A percentile compares a stretch with the other conserved stretches of the same genome.
Evolutionary conservation across 2,888 invertebrate genomes (phyloP).

Genomic region (Brassicogethes aeneus): DNA sequence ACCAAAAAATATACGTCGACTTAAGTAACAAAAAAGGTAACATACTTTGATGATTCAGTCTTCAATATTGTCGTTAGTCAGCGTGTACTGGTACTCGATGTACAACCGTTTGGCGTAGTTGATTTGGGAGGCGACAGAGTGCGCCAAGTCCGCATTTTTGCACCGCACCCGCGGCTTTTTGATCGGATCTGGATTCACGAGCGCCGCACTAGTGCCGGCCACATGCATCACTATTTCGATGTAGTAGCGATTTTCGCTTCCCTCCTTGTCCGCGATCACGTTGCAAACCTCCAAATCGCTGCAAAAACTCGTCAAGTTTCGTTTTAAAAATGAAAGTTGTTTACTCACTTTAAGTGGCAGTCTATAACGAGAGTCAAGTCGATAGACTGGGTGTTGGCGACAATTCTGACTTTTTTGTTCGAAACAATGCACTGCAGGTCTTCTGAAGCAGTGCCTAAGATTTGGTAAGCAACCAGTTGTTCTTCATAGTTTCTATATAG

Average conservation of each 20-base stretch:
- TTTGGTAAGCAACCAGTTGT: conserved; percentile 76
- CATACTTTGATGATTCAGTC: conserved; percentile 25
- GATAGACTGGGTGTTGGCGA: conserved; percentile 51
- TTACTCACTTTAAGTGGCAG: conserved; percentile 54
- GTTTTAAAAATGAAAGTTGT: too few species aligned
- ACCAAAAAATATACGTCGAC: not conserved
- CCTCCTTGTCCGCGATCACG: conserved; percentile 45
- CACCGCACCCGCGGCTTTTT: conserved; percentile 72
- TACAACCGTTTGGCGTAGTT: conserved; percentile 82
- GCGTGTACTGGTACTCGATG: conserved; percentile 71
- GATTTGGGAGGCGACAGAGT: conserved; percentile 68
- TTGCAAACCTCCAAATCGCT: conserved; percentile 60
- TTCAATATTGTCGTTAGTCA: conserved; percentile 36
- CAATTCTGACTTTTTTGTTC: conserved; percentile 62
- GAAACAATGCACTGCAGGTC: conserved; percentile 77
- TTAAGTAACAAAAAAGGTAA: not conserved
- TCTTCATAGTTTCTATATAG: conserved; percentile 56
- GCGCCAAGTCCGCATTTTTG: conserved; percentile 61
- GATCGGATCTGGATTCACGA: conserved; percentile 45
- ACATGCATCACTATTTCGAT: conserved; percentile 61
- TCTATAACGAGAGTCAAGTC: conserved; percentile 49
- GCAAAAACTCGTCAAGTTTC: too few species aligned
- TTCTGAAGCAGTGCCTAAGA: conserved; percentile 62
- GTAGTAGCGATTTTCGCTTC: conserved; percentile 46
- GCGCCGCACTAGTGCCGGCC: conserved; percentile 39